Evolutionary conservation across 2,888 invertebrate species (phyloP).

Genomic region (Noctua janthe): DNA sequence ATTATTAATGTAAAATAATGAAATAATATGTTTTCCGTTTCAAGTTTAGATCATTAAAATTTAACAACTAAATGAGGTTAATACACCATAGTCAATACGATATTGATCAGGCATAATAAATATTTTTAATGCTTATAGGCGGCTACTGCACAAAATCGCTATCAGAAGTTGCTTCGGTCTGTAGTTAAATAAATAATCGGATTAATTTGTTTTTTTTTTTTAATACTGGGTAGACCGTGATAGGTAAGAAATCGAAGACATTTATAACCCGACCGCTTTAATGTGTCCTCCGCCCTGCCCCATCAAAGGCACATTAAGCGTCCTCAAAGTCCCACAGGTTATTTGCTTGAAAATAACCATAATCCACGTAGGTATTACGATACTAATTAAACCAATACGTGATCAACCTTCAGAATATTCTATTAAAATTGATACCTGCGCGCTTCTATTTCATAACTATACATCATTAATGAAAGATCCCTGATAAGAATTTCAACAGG

Average conservation of each 20-base stretch:
- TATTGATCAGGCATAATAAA: neutral
- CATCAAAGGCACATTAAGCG: too few relatives aligned
- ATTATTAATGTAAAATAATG: constrained; percentile 32
- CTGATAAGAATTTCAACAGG: neutral
- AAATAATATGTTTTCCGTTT: constrained; percentile 35
- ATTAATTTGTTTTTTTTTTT: neutral
- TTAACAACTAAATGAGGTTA: constrained; percentile 20
- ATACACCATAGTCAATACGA: neutral
- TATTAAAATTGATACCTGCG: too few relatives aligned
- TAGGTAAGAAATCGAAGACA: neutral
- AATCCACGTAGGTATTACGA: too few relatives aligned
- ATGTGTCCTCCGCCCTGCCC: too few relatives aligned
- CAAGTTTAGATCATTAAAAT: constrained; percentile 13
- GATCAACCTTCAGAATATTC: too few relatives aligned
- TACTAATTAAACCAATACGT: too few relatives aligned
- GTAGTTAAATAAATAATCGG: neutral
- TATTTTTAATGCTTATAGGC: neutral
- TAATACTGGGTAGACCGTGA: neutral
- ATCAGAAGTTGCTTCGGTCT: neutral
- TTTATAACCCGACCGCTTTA: too few relatives aligned
- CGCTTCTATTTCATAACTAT: neutral
- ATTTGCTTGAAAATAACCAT: too few relatives aligned
- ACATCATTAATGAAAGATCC: neutral
- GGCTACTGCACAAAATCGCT: neutral
- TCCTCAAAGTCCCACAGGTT: too few relatives aligned